Conservation (phyloP, 1,140 invertebrate species). For the Solenopsis fugax region DNA sequence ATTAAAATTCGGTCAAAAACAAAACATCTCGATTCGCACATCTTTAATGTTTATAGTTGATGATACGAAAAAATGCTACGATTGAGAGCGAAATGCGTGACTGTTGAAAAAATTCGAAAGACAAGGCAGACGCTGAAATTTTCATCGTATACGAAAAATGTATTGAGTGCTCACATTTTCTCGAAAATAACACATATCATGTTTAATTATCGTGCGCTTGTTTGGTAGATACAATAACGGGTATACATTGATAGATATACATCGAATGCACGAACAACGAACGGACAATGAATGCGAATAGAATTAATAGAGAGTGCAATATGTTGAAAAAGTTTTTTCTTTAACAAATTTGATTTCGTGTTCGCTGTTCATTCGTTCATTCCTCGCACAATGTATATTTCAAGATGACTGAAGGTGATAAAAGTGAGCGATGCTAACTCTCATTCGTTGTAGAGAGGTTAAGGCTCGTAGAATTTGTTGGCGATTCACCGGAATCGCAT, state of each 20-base stretch:
- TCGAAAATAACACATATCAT: conserved; percentile 71
- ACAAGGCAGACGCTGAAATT: neutral
- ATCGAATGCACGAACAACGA: conserved; percentile 29
- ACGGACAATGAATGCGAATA: conserved; percentile 4
- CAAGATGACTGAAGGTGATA: conserved; percentile 20
- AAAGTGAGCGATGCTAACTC: conserved; percentile 9
- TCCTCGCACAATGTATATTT: conserved; percentile 1
- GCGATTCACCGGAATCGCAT: conserved; percentile 4
- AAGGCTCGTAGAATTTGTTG: conserved; percentile 10
- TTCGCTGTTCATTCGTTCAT: conserved; percentile 38
- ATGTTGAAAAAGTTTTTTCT: neutral
- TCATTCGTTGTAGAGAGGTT: conserved; percentile 14
- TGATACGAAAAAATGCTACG: neutral
- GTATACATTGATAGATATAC: neutral
- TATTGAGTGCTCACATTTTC: conserved; percentile 41
- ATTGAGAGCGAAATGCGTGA: neutral
- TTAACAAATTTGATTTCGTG: neutral
- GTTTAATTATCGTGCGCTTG: conserved; percentile 30
- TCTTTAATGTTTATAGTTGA: neutral
- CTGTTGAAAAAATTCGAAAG: neutral
- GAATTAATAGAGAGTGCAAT: neutral
- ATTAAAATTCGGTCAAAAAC: too few relatives aligned
- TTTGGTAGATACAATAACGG: conserved; percentile 1
- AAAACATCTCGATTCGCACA: too few relatives aligned
- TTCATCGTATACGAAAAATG: conserved; percentile 7